phyloP scores from a whole-genome alignment of 2,888 invertebrate genomes.

The Cancer borealis region DNA sequence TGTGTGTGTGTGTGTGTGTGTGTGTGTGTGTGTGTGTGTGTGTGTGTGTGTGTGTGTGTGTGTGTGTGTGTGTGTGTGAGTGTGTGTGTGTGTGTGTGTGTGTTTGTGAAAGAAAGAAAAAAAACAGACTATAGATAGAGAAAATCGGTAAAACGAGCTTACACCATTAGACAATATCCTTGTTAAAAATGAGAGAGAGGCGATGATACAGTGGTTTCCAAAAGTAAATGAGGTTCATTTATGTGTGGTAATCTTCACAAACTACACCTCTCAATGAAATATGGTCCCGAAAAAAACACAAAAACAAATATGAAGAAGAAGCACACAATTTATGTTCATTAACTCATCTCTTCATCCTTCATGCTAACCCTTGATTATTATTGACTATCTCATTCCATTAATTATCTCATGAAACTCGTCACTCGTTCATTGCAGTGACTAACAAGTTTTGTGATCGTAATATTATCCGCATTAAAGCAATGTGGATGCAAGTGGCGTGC shows the following conservation, averaged over 20 bases:
- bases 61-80: background rate
- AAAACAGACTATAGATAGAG: background rate
- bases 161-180: background rate
- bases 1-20: too few species aligned
- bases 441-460: background rate
- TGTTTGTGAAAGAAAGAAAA: background rate
- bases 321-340: background rate
- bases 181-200: background rate
- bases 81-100: background rate
- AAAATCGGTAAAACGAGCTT: background rate
- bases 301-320: background rate
- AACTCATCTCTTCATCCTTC: background rate
- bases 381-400: background rate
- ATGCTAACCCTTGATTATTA: background rate
- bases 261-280: background rate
- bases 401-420: background rate
- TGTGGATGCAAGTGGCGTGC: background rate
- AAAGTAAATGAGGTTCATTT: too few species aligned
- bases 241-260: background rate
- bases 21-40: too few species aligned
- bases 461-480: background rate
- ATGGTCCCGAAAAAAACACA: background rate
- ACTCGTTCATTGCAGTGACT: background rate
- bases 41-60: too few species aligned
- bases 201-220: background rate